Evolutionary conservation across 2,888 invertebrate species (phyloP).

Genomic region (Euplexia lucipara): DNA sequence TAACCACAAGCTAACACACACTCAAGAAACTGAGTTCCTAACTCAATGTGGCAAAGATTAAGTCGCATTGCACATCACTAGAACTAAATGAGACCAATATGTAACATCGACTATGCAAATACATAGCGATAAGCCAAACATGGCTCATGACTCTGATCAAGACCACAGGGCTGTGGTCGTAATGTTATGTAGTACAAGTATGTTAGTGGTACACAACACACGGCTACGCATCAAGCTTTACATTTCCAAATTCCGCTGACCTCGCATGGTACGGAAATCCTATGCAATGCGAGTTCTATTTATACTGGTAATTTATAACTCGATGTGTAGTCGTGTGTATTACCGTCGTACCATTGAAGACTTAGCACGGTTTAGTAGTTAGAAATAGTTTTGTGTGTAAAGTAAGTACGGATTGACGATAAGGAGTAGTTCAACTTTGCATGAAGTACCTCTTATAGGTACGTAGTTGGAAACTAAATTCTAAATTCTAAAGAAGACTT

Average conservation of each 20-base stretch:
- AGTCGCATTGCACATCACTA: conserved; percentile 50
- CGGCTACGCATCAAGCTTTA: no score
- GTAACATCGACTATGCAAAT: conserved; percentile 65
- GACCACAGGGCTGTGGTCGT: conserved; percentile 51
- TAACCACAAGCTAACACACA: no score
- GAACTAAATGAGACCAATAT: conserved; percentile 59
- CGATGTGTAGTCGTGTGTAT: no score
- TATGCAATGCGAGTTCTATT: no score
- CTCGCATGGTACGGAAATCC: no score
- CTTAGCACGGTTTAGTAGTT: conserved; percentile 31
- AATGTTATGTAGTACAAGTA: conserved; percentile 9
- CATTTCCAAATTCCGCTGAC: no score
- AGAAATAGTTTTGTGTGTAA: conserved; percentile 1
- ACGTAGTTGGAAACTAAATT: background rate
- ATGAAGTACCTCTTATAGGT: no score
- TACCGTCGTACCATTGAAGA: no score
- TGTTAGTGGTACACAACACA: conserved; percentile 16
- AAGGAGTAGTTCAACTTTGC: background rate
- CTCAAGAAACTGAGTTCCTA: background rate
- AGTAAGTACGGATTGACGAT: background rate
- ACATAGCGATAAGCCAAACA: conserved; percentile 53
- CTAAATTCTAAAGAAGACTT: background rate
- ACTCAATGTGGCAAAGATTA: background rate
- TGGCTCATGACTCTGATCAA: conserved; percentile 50
- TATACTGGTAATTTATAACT: no score